Conservation (phyloP, 2,888 invertebrate species). For the Fissipunctia ypsillon region DNA sequence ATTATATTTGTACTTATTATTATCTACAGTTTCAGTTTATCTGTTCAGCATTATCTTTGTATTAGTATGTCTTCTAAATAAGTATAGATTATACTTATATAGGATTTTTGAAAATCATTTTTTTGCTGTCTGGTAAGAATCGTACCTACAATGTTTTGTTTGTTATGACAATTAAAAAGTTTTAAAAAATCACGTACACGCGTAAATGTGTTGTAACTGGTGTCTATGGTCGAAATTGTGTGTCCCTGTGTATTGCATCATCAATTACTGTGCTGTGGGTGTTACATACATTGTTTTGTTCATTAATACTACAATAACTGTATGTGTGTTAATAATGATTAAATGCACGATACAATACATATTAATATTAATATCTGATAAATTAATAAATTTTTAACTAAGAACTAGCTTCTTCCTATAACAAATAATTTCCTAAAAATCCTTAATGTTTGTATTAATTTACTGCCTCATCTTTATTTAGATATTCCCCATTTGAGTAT, state of each 20-base stretch:
- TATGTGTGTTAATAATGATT: slow-evolving; percentile 17
- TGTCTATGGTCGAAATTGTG: slow-evolving; percentile 49
- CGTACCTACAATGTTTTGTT: background rate
- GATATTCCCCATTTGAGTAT: background rate
- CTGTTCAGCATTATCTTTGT: slow-evolving; percentile 6
- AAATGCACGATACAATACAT: slow-evolving; percentile 11
- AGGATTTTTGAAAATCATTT: background rate
- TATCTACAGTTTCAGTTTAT: slow-evolving; percentile 32
- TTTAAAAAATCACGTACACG: slow-evolving; percentile 44
- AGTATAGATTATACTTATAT: too few relatives aligned
- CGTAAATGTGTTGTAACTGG: slow-evolving; percentile 49
- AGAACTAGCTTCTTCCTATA: background rate
- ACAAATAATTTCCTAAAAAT: background rate
- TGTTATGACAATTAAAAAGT: slow-evolving; percentile 31
- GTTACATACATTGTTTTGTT: slow-evolving; percentile 54
- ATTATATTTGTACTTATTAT: slow-evolving; percentile 14
- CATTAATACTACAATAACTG: slow-evolving; percentile 37
- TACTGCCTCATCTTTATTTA: background rate
- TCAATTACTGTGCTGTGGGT: slow-evolving; percentile 40
- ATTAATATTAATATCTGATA: too few relatives aligned
- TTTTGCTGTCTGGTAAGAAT: background rate
- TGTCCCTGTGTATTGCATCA: slow-evolving; percentile 54
- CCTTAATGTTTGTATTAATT: background rate
- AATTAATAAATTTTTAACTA: too few relatives aligned
- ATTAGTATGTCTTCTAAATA: slow-evolving; percentile 17